phyloP scores from a whole-genome alignment of 1,140 invertebrate species.

The Drosophila nigromelanica region DNA sequence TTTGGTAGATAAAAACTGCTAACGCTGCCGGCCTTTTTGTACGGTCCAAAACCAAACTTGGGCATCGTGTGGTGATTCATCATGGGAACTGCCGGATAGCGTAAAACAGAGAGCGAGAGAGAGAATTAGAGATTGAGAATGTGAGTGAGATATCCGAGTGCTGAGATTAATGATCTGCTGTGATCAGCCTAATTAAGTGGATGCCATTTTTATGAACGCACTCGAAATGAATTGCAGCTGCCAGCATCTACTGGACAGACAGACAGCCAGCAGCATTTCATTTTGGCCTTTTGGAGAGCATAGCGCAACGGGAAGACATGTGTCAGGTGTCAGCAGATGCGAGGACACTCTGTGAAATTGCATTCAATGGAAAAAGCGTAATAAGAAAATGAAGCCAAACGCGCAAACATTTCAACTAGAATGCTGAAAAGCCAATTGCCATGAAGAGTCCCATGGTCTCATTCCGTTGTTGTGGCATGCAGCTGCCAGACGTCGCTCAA shows the following conservation, averaged over 20 bases:
- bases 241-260: conserved; percentile 1
- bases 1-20: conserved; percentile 84
- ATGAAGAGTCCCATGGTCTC: neutral
- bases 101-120: neutral
- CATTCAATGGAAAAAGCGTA: conserved; percentile 39
- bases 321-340: conserved; percentile 17
- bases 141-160: conserved; percentile 4
- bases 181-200: conserved; percentile 39
- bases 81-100: conserved; percentile 86
- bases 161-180: conserved; percentile 58
- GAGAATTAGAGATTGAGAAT: neutral
- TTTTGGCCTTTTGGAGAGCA: conserved; percentile 12
- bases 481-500: conserved; percentile 15
- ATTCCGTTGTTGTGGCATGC: conserved; percentile 7
- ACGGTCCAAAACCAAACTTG: conserved; percentile 85
- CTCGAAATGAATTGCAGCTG: conserved; percentile 30
- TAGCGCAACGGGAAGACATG: neutral
- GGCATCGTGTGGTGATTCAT: conserved; percentile 91
- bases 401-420: conserved; percentile 9
- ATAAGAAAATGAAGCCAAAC: conserved; percentile 21
- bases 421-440: conserved; percentile 24
- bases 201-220: conserved; percentile 36
- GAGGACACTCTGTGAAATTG: conserved; percentile 57
- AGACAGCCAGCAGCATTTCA: conserved; percentile 3
- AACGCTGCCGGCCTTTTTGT: conserved; percentile 81